Conservation (phyloP, 2,113 vertebrate species). For the Pogona vitticeps region DNA sequence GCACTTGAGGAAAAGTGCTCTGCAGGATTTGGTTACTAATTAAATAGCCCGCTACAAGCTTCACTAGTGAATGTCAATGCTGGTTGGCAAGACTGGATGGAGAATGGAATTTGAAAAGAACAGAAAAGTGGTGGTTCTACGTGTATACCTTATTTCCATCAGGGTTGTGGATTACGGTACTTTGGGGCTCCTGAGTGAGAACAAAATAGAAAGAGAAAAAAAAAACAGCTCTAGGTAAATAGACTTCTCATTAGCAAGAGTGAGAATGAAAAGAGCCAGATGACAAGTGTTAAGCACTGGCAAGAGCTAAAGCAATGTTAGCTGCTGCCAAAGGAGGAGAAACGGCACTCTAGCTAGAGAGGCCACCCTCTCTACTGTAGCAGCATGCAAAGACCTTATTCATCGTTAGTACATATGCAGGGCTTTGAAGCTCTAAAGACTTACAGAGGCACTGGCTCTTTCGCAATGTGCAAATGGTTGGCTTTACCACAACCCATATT, state of each 20-base stretch:
- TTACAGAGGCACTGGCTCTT: constrained; percentile 64
- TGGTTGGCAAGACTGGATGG: constrained; percentile 59
- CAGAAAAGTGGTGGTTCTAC: constrained; percentile 72
- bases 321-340: constrained; percentile 60
- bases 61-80: constrained; percentile 7
- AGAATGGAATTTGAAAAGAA: constrained; percentile 68
- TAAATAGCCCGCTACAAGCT: constrained; percentile 36
- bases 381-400: constrained; percentile 86
- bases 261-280: constrained; percentile 69
- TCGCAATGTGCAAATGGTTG: neutral
- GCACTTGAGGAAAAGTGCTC: neutral
- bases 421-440: constrained; percentile 70
- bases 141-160: constrained; percentile 98
- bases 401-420: constrained; percentile 40
- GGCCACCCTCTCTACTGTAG: constrained; percentile 56
- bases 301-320: constrained; percentile 71
- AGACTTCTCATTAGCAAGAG: constrained; percentile 73
- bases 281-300: constrained; percentile 67
- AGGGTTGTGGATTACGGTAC: constrained; percentile 99
- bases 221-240: constrained; percentile 31
- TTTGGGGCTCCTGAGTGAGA: constrained; percentile 96
- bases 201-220: constrained; percentile 78
- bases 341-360: constrained; percentile 37
- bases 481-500: neutral
- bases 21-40: neutral